These are phyloP conservation scores for Upupa epops DNA, from an alignment of 2,113 vertebrate genomes.

Conservation along the genomic window DNA sequence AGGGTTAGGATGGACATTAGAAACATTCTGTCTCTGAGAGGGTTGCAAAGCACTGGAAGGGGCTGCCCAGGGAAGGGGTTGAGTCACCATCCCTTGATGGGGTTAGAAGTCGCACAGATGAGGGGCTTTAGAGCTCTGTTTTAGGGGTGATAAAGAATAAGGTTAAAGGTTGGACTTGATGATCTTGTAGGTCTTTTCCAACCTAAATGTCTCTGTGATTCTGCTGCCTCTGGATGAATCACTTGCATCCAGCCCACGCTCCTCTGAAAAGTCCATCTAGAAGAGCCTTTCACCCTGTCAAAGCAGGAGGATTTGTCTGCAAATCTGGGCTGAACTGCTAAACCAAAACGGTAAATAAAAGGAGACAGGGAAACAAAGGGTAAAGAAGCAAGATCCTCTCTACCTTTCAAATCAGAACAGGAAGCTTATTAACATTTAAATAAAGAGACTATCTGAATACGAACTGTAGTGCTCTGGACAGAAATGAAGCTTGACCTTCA, in stretches of 20 bases:
- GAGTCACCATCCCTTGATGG: no score
- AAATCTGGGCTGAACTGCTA: neutral
- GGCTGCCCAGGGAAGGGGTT: no score
- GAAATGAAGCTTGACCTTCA: conserved; percentile 15
- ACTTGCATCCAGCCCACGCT: neutral
- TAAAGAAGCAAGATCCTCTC: neutral
- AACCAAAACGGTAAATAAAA: neutral
- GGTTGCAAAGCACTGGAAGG: no score
- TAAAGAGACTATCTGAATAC: neutral
- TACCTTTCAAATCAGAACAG: neutral
- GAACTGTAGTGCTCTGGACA: neutral
- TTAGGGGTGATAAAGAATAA: no score
- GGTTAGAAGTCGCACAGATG: no score
- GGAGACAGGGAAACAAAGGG: neutral
- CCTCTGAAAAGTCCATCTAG: neutral
- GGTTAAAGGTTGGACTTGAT: no score
- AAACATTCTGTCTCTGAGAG: no score
- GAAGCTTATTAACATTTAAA: conserved; percentile 49
- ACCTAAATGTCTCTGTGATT: no score
- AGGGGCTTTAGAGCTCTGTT: no score
- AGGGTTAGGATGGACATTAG: no score
- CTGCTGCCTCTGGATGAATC: neutral
- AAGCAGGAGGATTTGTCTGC: neutral
- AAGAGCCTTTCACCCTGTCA: neutral
- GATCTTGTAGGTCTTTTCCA: no score